A percentile compares a stretch with the other conserved stretches of the same genome.
phyloP scores from a whole-genome alignment of 2,113 vertebrate genomes.

The Jacana jacana region DNA sequence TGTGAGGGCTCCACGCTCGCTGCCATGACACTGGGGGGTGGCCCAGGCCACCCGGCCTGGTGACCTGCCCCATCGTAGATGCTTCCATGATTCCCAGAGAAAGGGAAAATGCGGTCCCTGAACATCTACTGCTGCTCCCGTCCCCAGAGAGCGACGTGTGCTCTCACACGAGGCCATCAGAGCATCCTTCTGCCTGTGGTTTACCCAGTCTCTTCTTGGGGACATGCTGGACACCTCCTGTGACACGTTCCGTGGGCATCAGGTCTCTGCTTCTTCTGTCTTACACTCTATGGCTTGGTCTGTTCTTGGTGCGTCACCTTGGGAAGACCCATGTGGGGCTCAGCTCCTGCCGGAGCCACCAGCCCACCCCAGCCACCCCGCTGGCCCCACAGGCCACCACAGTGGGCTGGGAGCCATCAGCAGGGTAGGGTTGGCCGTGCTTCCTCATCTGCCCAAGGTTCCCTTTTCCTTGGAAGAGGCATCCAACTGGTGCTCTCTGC shows the following conservation, averaged over 20 bases:
- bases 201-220: accelerated
- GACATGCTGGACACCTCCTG: too few relatives aligned
- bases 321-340: neutral
- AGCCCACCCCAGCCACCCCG: neutral
- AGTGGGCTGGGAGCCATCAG: neutral
- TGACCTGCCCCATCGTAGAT: neutral
- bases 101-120: neutral
- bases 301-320: neutral
- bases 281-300: neutral
- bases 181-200: neutral
- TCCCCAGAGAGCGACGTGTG: neutral
- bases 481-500: accelerated
- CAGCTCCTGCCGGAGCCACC: neutral
- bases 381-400: neutral
- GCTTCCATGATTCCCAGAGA: neutral
- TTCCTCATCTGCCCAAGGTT: neutral
- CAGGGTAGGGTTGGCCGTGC: accelerated
- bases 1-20: accelerated
- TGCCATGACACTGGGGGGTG: too few relatives aligned
- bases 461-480: neutral
- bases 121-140: neutral
- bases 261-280: neutral
- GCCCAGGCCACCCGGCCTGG: too few relatives aligned
- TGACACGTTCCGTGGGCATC: neutral
- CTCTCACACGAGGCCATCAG: neutral